Evolutionary conservation across 2,113 vertebrate genomes (phyloP), one percentile per base, ranked within the genome.

Genomic region (Lipophrys pholis): DNA sequence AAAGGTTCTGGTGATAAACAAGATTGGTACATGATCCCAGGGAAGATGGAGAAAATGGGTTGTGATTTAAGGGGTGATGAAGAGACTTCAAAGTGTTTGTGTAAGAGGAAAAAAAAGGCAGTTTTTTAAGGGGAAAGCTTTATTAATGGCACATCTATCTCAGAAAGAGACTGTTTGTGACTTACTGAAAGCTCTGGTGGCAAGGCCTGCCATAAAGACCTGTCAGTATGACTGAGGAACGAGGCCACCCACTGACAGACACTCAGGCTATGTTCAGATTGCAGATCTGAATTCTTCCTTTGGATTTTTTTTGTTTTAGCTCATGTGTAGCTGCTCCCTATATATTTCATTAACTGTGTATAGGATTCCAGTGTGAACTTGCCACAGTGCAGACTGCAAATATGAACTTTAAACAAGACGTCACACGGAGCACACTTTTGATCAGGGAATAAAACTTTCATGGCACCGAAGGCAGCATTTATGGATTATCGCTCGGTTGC

Each of bases 181-280:
- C 69, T 69, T 52, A 16, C 10, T 6, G 9, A 78, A 65, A 77
- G 58, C 64, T 69, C 56, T 50, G 64, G 46, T 75, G 59, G 73
- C 69, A 59, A 73, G 52, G 75, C 64, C 59, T 62, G 58, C 60
- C 76, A 81, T 76, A 84, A 81, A 82, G 61, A 43, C 51, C 52
- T 80, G 74, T 77, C 85, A 78, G 84, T 76, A 84, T 82, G 73
- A 85, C 75, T 60, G 81, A 87, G 70, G 70, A 66, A 64, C 42
- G 35, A 41, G 56, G 60, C 65, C 66, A 46, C 15, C 48, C 15
- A n/a, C 48, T 56, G 36, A 66, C 42, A 35, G 61, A 70, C 40
- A 66, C 50, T 35, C 54, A 40, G n/a, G n/a, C n/a, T n/a, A n/a
- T n/a, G n/a, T n/a, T n/a, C n/a, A 30, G 21, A 30, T 30, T 30